These are phyloP conservation scores for Mormyrus proboscirostris DNA, from an alignment of 2,797 vertebrate species.

Conservation along the genomic window DNA sequence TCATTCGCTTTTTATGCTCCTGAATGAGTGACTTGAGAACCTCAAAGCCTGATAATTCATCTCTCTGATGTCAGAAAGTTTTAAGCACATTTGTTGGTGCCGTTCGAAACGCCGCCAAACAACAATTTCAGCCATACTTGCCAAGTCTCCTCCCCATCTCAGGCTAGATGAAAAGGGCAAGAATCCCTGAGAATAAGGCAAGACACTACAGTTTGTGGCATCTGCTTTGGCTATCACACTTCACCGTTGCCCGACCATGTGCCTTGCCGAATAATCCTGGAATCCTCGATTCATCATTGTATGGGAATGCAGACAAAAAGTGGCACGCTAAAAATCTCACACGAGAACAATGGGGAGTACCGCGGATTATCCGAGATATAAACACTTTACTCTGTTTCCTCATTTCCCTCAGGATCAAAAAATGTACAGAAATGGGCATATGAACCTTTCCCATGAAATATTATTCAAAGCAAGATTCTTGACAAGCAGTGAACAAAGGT, in stretches of 20 bases:
- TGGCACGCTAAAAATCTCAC: background rate
- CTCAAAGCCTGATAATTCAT: background rate
- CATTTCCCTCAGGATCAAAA: background rate
- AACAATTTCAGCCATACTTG: background rate
- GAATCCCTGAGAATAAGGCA: background rate
- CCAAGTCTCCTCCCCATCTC: background rate
- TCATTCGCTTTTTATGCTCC: background rate
- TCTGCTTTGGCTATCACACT: background rate
- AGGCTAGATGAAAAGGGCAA: background rate
- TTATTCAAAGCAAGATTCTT: background rate
- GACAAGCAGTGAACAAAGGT: background rate
- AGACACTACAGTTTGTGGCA: background rate
- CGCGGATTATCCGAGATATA: too few relatives aligned
- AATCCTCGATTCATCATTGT: background rate
- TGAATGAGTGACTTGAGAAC: background rate
- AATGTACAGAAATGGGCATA: background rate
- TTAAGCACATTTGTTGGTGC: background rate
- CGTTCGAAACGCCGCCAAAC: background rate
- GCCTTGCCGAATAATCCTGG: background rate
- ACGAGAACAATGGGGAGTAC: background rate
- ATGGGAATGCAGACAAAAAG: conserved; percentile 5
- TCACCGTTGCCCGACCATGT: background rate
- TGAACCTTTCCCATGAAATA: background rate
- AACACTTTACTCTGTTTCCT: background rate
- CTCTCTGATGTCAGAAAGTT: background rate